These are phyloP conservation scores for Nephrocerus scutellatus DNA, from an alignment of 2,888 invertebrate species.

Conservation along the genomic window DNA sequence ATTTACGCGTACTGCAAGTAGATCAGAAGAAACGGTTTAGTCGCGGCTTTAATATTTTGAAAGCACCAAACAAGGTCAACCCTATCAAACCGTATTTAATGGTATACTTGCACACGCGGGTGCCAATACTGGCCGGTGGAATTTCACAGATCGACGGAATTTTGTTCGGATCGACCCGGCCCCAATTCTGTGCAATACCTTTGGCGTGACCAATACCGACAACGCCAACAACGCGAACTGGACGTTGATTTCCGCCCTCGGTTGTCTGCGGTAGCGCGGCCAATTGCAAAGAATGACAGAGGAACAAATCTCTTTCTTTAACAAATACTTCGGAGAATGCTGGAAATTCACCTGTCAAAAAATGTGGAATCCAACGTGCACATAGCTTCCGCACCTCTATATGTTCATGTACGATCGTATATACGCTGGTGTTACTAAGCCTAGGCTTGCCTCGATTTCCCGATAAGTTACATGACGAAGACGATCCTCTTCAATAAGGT, in stretches of 20 bases:
- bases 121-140: constrained; percentile 48
- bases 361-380: no score
- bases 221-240: constrained; percentile 84
- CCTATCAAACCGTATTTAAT: constrained; percentile 48
- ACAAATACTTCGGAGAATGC: constrained; percentile 87
- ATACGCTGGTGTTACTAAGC: no score
- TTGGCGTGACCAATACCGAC: constrained; percentile 95
- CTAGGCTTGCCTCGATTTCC: no score
- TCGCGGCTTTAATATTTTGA: constrained; percentile 40
- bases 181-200: constrained; percentile 83
- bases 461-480: no score
- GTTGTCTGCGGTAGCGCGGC: constrained; percentile 51
- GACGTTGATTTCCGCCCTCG: constrained; percentile 38
- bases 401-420: no score
- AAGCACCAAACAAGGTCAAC: constrained; percentile 43
- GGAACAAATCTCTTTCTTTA: constrained; percentile 83
- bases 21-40: constrained; percentile 37
- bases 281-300: constrained; percentile 80
- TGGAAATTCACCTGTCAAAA: constrained; percentile 92
- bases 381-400: constrained; percentile 93
- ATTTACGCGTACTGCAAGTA: constrained; percentile 4
- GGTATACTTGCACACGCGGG: constrained; percentile 42
- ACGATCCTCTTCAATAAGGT: no score
- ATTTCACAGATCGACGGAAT: constrained; percentile 57
- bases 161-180: constrained; percentile 61